Evolutionary conservation across 2,797 vertebrate species (phyloP).

Genomic region (Dromococcyx pavoninus): DNA sequence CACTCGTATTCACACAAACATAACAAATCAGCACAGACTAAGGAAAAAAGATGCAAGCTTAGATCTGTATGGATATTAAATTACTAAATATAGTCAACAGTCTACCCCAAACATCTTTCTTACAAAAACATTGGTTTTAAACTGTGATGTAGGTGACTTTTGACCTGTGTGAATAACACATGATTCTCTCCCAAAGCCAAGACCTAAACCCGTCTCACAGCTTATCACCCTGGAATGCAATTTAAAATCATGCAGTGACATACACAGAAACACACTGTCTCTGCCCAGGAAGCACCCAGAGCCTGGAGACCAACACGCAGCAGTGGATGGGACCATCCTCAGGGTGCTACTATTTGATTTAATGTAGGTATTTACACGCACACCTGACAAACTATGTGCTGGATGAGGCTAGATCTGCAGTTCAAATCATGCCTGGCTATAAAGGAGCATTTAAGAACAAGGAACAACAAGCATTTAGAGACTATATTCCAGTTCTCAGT

Average conservation of each 20-base stretch:
- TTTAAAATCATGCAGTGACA: background rate
- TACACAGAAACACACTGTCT: background rate
- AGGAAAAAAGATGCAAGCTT: background rate
- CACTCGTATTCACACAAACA: background rate
- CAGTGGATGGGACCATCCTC: fast-evolving
- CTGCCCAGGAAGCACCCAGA: background rate
- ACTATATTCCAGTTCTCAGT: background rate
- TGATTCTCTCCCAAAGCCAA: background rate
- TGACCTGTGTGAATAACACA: background rate
- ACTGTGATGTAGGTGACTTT: background rate
- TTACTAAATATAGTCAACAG: background rate
- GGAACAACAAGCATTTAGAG: background rate
- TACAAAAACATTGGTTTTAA: background rate
- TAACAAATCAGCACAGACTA: background rate
- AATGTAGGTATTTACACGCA: background rate
- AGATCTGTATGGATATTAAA: background rate
- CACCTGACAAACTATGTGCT: background rate
- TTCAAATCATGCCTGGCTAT: background rate
- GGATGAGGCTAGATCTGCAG: fast-evolving
- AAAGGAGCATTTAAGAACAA: background rate
- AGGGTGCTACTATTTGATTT: background rate
- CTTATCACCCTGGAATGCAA: background rate
- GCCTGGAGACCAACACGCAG: fast-evolving
- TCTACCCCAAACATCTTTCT: background rate
- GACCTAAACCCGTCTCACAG: background rate